A percentile compares a stretch with the other conserved stretches of the same genome.
Conservation (phyloP, 2,888 invertebrate genomes). For the Aleiodes alternator region DNA sequence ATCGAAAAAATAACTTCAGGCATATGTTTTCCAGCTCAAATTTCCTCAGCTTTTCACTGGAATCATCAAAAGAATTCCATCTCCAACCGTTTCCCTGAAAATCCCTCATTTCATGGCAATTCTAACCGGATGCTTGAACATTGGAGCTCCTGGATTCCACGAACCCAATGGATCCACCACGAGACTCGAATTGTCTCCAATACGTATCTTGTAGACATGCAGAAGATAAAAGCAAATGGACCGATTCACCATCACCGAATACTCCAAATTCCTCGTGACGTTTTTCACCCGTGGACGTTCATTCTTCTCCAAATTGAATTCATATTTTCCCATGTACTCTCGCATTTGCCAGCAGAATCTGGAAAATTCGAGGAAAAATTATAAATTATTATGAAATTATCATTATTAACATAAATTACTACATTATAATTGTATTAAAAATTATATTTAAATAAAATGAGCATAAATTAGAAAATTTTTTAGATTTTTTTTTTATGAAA, state of each 20-base stretch:
- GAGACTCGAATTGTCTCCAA: constrained; percentile 67
- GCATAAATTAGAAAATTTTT: too few species aligned
- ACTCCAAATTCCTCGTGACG: constrained; percentile 61
- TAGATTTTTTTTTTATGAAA: too few species aligned
- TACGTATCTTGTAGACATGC: constrained; percentile 70
- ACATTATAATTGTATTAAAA: too few species aligned
- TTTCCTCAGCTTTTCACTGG: constrained; percentile 3
- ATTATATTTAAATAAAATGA: too few species aligned
- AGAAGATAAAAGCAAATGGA: constrained; percentile 66
- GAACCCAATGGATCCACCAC: constrained; percentile 66
- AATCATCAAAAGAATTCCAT: too few species aligned
- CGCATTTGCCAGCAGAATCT: constrained; percentile 58
- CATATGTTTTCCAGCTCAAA: too few species aligned
- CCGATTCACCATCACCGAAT: constrained; percentile 58
- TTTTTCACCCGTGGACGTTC: constrained; percentile 45
- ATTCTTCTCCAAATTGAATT: constrained; percentile 39
- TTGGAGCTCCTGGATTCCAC: constrained; percentile 65
- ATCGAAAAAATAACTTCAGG: too few species aligned
- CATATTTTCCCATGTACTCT: constrained; percentile 49
- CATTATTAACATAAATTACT: too few species aligned
- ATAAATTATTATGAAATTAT: too few species aligned
- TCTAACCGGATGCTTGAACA: constrained; percentile 60
- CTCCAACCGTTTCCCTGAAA: too few species aligned
- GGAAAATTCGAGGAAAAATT: neutral
- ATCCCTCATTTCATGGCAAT: too few species aligned